Conservation (phyloP, 2,113 vertebrate genomes). For the Epinephelus lanceolatus region DNA sequence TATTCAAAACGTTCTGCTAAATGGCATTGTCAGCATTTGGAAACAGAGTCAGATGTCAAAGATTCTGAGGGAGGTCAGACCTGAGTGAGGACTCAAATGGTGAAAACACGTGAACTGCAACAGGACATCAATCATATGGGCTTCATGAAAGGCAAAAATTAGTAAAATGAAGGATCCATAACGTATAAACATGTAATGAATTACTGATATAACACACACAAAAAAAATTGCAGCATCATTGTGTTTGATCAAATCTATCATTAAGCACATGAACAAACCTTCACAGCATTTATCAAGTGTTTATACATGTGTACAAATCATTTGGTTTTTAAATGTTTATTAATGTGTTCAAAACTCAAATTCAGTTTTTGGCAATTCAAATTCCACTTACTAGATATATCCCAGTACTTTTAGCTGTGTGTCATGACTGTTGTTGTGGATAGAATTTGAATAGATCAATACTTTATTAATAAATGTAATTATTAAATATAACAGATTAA, state of each 20-base stretch:
- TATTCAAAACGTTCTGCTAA: slow-evolving; percentile 56
- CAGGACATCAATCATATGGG: background rate
- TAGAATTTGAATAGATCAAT: background rate
- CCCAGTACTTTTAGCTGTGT: background rate
- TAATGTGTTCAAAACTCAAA: background rate
- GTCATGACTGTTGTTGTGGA: background rate
- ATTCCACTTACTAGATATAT: background rate
- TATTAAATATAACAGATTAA: background rate
- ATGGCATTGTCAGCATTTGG: slow-evolving; percentile 58
- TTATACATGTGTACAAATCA: background rate
- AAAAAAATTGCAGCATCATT: background rate
- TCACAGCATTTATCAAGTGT: background rate
- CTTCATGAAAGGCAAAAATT: slow-evolving; percentile 3
- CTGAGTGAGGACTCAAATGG: slow-evolving; percentile 49
- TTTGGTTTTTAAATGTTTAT: background rate
- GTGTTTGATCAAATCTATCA: background rate
- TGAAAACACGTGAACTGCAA: slow-evolving; percentile 43
- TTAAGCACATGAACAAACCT: background rate
- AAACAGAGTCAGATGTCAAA: slow-evolving; percentile 60
- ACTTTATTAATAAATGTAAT: background rate
- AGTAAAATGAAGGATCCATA: background rate
- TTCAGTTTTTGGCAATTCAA: background rate
- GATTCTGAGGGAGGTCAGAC: slow-evolving; percentile 59
- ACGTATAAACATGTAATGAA: background rate
- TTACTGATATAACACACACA: background rate